phyloP scores from a whole-genome alignment of 2,113 vertebrate genomes.

The Morone saxatilis region DNA sequence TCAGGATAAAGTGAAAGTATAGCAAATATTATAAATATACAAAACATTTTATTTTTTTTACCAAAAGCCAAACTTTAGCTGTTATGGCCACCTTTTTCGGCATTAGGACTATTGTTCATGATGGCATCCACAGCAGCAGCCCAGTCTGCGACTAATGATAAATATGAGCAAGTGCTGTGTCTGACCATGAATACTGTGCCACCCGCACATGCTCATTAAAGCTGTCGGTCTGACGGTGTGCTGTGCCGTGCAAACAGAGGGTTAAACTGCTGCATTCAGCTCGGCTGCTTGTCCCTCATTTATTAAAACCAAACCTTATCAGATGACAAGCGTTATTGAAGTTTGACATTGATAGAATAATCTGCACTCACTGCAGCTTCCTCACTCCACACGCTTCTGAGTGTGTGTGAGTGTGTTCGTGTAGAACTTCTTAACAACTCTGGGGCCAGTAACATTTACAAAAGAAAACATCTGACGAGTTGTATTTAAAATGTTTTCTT shows the following conservation, averaged over 20 bases:
- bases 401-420: slow-evolving; percentile 1
- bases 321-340: slow-evolving; percentile 71
- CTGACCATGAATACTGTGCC: background rate
- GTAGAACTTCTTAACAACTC: no score
- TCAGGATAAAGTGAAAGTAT: no score
- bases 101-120: slow-evolving; percentile 1
- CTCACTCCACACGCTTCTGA: background rate
- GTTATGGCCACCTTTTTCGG: background rate
- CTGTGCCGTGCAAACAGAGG: slow-evolving; percentile 35
- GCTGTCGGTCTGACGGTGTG: slow-evolving; percentile 10
- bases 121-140: background rate
- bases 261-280: slow-evolving; percentile 68
- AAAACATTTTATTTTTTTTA: no score
- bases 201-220: background rate
- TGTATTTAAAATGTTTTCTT: no score
- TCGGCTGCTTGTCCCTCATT: slow-evolving; percentile 64
- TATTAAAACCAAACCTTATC: slow-evolving; percentile 76
- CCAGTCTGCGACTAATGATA: background rate
- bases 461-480: no score
- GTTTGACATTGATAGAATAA: slow-evolving; percentile 76
- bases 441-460: no score
- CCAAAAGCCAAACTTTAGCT: background rate
- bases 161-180: slow-evolving; percentile 17
- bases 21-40: no score
- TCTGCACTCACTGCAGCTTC: slow-evolving; percentile 61